Base-by-base conservation (phyloP, 2,797 vertebrate genomes). In the Phaenicophaeus curvirostris region DNA sequence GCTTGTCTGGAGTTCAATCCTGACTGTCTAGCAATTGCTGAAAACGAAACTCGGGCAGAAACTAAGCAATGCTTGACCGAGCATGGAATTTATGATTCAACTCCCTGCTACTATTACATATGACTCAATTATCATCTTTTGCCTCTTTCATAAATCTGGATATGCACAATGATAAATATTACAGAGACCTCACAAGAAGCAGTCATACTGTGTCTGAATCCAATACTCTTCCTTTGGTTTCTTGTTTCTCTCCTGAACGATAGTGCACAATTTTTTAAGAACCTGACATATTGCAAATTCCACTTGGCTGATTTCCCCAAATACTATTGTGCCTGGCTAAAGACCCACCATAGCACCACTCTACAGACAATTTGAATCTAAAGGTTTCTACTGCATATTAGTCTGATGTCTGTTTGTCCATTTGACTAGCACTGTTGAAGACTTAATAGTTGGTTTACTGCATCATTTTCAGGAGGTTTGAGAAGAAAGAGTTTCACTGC, bases 21-120 rank as follows among this genome's bases (percentile, higher is more conserved):
- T 78, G 69, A 93, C 85, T 94, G 83, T 93, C 92, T 87, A 84
- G 78, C 69, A 82, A 94, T 94, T 96, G 95, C 91, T 96, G 90
- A 89, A 94, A 96, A 94, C 58, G 82, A 93, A 96, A 96, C 65
- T 88, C 85, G 77, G 35, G 69, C 69, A 94, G 90, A 94, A 94
- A 89, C 81, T 71, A 85, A 92, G 93, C 71, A 62, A 84, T 86
- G 87, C 91, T 84, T 92, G 82, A 91, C 85, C 79, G 69, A 93
- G 71, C 89, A 78, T 5, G 76, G 85, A 88, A 88, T 86, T 69
- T 93, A 88, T 93, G 78, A 71, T 86, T 92, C 82, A 82, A 1
- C 44, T 95, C 79, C 57, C 69, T 78, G 55, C 53, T 73, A 54
- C 55, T 19, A 37, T 65, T 92, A 84, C 33, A 67, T 53, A 82